Base-by-base conservation (phyloP, 2,888 invertebrate species). In the Bombylius discolor region DNA sequence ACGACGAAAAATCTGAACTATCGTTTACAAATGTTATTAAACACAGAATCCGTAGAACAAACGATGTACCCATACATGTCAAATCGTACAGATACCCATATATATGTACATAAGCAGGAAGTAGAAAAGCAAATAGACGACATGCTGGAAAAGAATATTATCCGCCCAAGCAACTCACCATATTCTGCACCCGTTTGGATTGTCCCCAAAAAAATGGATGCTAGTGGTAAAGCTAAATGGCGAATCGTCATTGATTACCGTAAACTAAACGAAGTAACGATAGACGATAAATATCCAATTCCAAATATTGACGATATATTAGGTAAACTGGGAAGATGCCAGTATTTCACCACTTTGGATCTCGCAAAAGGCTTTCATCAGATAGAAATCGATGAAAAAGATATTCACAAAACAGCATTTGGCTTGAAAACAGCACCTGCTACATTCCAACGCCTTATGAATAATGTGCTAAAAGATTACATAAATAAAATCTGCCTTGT, bases 391-490 rank as follows among this genome's bases (percentile, higher is more conserved):
- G 53, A 44, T 9, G 44, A 49, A 33, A 49, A 58, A 9, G 60
- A 59, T 36, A 56, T 53, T 23, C 47, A 56, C 5, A 62, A 62
- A 51, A 62, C 61, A 1, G 62, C 62, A 4, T 62, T 72, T 58
- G 71, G 67, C 1, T 64, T 74, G 12, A 69, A 67, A 62, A 70
- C 68, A 55, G 70, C 72, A 0, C 73, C 75, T 0, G 64, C 67
- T 0, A 71, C 70, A 0, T 71, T 73, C 48, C 71, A 71, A 61
- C 52, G 70, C 5, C 56, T 68, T 31, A 73, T 73, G 70, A 66
- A 71, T 47, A 65, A 63, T 48, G 64, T 73, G 0, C 57, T 73
- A 1, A 4, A 23, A 64, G 62, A 62, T 62, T 60, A 59, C 58
- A 57, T 60, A 62, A 31, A 55, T 67, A 23, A 56, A 57, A 32